Conservation (phyloP, 53 echinoderm and acorn worm species). For the Glandiceps talaboti region DNA sequence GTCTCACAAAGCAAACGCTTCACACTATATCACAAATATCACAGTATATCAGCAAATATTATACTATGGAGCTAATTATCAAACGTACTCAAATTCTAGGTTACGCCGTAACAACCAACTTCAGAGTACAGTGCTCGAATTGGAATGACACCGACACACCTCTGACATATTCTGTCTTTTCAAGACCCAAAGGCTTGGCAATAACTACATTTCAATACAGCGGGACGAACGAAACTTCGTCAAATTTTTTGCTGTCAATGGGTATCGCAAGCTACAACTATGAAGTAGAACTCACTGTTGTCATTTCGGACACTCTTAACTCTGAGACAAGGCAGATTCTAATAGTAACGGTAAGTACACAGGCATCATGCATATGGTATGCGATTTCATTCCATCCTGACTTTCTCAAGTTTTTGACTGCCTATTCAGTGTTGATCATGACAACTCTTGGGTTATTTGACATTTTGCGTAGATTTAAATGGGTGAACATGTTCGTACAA, state of each 20-base stretch:
- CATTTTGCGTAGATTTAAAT: no score
- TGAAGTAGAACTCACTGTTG: slow-evolving; percentile 27
- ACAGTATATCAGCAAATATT: no score
- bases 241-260: slow-evolving; percentile 30
- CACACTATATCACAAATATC: no score
- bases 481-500: no score
- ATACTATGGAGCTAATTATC: no score
- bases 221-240: slow-evolving; percentile 13
- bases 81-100: no score
- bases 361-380: no score
- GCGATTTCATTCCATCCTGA: no score
- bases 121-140: slow-evolving; percentile 28
- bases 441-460: no score
- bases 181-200: not conserved
- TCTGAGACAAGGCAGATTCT: slow-evolving; percentile 20
- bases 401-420: no score
- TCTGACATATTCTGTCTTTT: slow-evolving; percentile 30
- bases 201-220: slow-evolving; percentile 30
- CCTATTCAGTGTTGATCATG: no score
- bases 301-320: slow-evolving; percentile 33
- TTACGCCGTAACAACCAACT: slow-evolving; percentile 34
- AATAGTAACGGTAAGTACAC: slow-evolving; percentile 45
- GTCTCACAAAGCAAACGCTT: no score
- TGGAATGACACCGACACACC: slow-evolving; percentile 36
- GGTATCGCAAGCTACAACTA: slow-evolving; percentile 21